phyloP scores from a whole-genome alignment of 2,797 vertebrate genomes.

The Chaetophractus vellerosus region DNA sequence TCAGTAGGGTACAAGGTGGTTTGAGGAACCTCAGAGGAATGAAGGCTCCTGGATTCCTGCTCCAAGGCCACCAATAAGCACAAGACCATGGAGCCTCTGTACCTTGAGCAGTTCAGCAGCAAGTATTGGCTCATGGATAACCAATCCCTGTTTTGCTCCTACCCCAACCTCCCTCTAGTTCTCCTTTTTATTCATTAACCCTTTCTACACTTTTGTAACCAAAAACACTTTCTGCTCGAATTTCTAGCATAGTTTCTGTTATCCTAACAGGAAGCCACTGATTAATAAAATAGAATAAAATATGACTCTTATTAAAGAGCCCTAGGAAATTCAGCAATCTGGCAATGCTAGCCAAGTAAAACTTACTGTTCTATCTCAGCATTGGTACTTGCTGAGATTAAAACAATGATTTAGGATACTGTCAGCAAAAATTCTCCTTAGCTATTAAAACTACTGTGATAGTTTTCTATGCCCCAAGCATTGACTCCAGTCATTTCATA shows the following conservation, averaged over 20 bases:
- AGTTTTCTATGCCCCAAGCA: conserved; percentile 33
- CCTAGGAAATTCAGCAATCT: not conserved
- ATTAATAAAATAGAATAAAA: not conserved
- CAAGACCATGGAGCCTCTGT: not conserved
- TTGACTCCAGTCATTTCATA: conserved; percentile 20
- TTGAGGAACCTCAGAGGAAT: not conserved
- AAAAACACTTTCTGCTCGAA: not conserved
- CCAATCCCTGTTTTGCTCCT: not conserved
- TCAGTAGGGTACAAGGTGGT: not conserved
- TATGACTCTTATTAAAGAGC: not conserved
- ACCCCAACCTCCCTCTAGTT: fast-evolving
- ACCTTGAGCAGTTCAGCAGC: not conserved
- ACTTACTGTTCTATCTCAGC: not conserved
- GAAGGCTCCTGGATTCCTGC: not conserved
- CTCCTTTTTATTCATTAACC: not conserved
- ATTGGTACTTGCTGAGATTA: conserved; percentile 49
- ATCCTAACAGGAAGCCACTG: not conserved
- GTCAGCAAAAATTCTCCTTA: conserved; percentile 34
- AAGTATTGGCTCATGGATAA: not conserved
- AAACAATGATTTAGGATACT: conserved; percentile 39
- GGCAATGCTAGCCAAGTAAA: not conserved
- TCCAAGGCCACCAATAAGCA: no score
- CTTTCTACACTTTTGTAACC: not conserved
- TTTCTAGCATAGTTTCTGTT: not conserved
- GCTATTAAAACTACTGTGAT: conserved; percentile 48